These are phyloP conservation scores for Indicator maculatus DNA, from an alignment of 2,113 vertebrate genomes.

Conservation along the genomic window DNA sequence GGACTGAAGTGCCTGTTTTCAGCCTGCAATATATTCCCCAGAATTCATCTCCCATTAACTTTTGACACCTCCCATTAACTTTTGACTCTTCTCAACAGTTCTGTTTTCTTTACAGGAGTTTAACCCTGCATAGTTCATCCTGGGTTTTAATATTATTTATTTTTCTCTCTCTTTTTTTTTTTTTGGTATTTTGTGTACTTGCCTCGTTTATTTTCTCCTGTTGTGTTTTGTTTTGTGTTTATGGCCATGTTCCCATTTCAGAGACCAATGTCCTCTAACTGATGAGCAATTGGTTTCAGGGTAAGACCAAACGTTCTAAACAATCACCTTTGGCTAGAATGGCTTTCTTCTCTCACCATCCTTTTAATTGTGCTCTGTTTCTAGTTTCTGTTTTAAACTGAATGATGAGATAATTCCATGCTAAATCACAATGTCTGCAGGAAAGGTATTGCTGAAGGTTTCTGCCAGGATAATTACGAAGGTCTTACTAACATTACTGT, in stretches of 20 bases:
- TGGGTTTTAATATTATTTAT: conserved; percentile 49
- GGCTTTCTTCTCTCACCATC: conserved; percentile 72
- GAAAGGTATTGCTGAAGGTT: not conserved
- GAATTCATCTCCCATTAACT: not conserved
- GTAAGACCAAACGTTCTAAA: conserved; percentile 88
- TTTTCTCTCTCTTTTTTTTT: not conserved
- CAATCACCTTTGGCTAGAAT: conserved; percentile 82
- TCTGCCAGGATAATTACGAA: conserved; percentile 9
- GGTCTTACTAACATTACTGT: conserved; percentile 48
- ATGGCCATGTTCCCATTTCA: conserved; percentile 92
- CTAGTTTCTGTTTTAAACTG: conserved; percentile 59
- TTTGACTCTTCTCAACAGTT: conserved; percentile 18
- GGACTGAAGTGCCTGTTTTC: not conserved
- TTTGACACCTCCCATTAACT: conserved; percentile 3
- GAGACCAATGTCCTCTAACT: conserved; percentile 91
- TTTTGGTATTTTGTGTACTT: conserved; percentile 50
- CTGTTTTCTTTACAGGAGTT: not conserved
- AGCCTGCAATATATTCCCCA: not conserved
- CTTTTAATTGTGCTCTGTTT: conserved; percentile 72
- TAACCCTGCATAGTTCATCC: conserved; percentile 30
- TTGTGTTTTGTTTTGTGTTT: conserved; percentile 76
- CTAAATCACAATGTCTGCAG: conserved; percentile 38
- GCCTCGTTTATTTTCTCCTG: conserved; percentile 70
- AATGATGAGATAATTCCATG: conserved; percentile 61
- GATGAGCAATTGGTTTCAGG: conserved; percentile 95